phyloP scores from a whole-genome alignment of 1,140 invertebrate species.

The Drosophila pandora region DNA sequence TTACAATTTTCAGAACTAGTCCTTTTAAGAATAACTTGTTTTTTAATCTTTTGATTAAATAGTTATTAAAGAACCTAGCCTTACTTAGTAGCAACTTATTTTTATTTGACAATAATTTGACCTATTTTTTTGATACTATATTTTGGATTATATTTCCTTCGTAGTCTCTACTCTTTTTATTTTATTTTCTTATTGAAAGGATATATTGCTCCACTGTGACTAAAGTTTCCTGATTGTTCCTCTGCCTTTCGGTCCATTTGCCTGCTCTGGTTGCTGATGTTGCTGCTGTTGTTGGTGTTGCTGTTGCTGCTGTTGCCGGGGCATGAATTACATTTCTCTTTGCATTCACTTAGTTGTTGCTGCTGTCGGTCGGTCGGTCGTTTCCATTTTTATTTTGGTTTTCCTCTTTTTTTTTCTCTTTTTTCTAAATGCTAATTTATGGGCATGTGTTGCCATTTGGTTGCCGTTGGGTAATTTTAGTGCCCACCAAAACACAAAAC shows the following conservation, averaged over 20 bases:
- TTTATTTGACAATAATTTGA: too few relatives aligned
- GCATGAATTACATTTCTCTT: slow-evolving; percentile 81
- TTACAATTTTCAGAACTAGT: too few relatives aligned
- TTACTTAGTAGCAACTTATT: too few relatives aligned
- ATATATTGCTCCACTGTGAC: slow-evolving; percentile 28
- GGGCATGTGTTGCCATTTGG: slow-evolving; percentile 82
- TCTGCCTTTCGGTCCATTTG: slow-evolving; percentile 70
- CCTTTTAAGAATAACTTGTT: too few relatives aligned
- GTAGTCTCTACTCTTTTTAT: neutral
- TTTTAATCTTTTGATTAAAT: too few relatives aligned
- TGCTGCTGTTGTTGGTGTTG: slow-evolving; percentile 41
- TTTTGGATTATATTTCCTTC: too few relatives aligned
- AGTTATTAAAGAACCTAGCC: too few relatives aligned
- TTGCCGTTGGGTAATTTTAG: slow-evolving; percentile 80
- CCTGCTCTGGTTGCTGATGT: slow-evolving; percentile 44
- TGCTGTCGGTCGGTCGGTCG: slow-evolving; percentile 23
- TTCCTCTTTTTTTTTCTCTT: slow-evolving; percentile 41
- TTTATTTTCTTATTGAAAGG: neutral
- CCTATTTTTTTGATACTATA: too few relatives aligned
- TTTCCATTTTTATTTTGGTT: slow-evolving; percentile 44
- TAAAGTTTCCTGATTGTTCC: slow-evolving; percentile 46
- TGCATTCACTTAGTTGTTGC: slow-evolving; percentile 65
- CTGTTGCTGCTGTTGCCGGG: slow-evolving; percentile 50
- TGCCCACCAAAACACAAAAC: slow-evolving; percentile 59
- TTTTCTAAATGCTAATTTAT: slow-evolving; percentile 83